A percentile compares a stretch with the other conserved stretches of the same genome.
These are phyloP conservation scores for Tinamus major DNA, from an alignment of 2,797 vertebrate species.

Conservation along the genomic window DNA sequence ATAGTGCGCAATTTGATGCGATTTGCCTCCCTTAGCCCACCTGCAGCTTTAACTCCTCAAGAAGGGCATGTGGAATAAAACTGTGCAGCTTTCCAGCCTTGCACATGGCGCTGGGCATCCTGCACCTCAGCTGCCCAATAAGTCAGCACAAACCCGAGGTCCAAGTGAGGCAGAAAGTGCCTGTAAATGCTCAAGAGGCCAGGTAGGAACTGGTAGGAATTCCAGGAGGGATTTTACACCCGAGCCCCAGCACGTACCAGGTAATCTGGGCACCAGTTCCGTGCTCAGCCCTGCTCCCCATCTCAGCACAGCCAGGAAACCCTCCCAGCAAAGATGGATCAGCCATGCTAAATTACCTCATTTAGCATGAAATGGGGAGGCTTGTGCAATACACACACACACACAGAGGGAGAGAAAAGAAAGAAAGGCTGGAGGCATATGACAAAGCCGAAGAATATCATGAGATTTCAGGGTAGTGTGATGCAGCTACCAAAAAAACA, in stretches of 20 bases:
- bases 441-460: not conserved
- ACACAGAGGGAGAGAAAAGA: too few relatives aligned
- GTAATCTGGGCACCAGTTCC: fast-evolving
- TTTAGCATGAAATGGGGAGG: conserved; percentile 46
- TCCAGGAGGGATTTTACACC: not conserved
- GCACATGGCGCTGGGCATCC: not conserved
- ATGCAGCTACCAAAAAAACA: not conserved
- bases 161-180: not conserved
- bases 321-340: not conserved
- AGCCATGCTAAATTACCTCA: conserved; percentile 13
- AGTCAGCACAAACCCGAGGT: not conserved
- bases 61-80: not conserved
- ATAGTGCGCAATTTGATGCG: not conserved
- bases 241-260: not conserved
- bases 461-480: not conserved
- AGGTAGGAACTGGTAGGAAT: not conserved
- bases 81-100: not conserved
- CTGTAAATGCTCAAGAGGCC: fast-evolving
- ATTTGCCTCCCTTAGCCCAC: not conserved
- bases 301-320: not conserved
- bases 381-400: not conserved
- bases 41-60: conserved; percentile 34
- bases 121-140: conserved; percentile 32
- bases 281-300: not conserved
- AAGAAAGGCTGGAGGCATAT: not conserved